These are phyloP conservation scores for Bellardia pandia DNA, from an alignment of 2,888 invertebrate species.

Conservation along the genomic window DNA sequence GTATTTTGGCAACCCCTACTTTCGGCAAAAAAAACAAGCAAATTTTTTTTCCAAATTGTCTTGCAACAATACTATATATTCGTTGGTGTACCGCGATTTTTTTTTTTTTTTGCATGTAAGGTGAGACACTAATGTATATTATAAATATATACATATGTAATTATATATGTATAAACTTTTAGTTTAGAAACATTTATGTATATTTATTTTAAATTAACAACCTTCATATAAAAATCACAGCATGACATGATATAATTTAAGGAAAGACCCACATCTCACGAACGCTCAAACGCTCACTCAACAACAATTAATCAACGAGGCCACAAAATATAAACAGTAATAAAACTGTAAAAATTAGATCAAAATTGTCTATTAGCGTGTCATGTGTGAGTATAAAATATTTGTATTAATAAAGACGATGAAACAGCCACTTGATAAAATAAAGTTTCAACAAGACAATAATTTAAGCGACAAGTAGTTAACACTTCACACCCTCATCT, in stretches of 20 bases:
- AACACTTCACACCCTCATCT: constrained; percentile 73
- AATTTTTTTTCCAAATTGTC: no score
- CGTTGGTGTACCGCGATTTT: no score
- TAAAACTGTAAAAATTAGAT: constrained; percentile 49
- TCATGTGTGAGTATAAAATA: constrained; percentile 60
- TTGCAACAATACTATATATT: no score
- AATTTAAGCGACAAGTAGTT: constrained; percentile 67
- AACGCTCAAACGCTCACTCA: not conserved
- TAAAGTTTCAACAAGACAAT: constrained; percentile 74
- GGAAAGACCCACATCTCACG: constrained; percentile 34
- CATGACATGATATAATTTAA: constrained; percentile 56
- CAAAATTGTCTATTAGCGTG: constrained; percentile 57
- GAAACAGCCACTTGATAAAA: constrained; percentile 74
- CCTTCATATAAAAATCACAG: constrained; percentile 50
- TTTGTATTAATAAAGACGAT: constrained; percentile 63
- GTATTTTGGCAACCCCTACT: no score
- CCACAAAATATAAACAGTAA: constrained; percentile 55
- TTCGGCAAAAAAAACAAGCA: no score
- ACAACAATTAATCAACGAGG: constrained; percentile 53
- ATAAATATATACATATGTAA: no score
- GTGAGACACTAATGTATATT: no score
- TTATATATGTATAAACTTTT: no score
- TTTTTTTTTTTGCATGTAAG: no score
- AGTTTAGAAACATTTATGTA: not conserved
- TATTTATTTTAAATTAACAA: not conserved